Percentiles rank a stretch among this genome's conserved stretches.
phyloP scores from a whole-genome alignment of 2,113 vertebrate genomes.

The Toxostoma redivivum region DNA sequence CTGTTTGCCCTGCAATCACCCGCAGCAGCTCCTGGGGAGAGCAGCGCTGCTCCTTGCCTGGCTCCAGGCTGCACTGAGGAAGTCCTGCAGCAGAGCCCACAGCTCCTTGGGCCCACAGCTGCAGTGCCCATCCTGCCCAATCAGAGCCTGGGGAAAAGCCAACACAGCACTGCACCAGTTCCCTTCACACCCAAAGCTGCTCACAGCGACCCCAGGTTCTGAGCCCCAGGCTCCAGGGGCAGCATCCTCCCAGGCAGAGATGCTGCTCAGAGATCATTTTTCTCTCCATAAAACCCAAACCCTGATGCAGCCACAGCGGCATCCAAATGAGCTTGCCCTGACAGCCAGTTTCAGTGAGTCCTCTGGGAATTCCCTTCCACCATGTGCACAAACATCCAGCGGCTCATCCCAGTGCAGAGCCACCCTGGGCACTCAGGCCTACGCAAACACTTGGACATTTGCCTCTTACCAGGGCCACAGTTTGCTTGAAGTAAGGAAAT shows the following conservation, averaged over 20 bases:
- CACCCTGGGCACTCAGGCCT: neutral
- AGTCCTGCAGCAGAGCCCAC: conserved; percentile 79
- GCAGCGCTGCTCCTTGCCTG: conserved; percentile 89
- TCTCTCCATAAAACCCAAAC: neutral
- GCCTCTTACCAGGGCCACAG: neutral
- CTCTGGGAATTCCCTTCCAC: neutral
- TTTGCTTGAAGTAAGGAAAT: conserved; percentile 81
- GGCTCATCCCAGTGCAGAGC: neutral
- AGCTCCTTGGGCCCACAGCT: neutral
- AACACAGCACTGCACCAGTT: neutral
- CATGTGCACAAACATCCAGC: too few species aligned
- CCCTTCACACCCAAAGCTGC: neutral
- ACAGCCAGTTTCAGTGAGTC: neutral
- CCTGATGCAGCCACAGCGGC: neutral
- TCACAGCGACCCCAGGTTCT: neutral
- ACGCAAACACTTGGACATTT: neutral
- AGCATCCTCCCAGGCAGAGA: neutral
- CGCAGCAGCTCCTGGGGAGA: conserved; percentile 93
- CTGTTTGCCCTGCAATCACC: conserved; percentile 62
- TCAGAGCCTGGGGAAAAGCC: neutral
- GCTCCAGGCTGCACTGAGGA: conserved; percentile 92
- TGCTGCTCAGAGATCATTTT: neutral
- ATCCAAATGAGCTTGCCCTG: neutral
- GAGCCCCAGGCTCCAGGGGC: conserved; percentile 4
- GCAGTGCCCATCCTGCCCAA: rapidly evolving